Conservation (phyloP, 2,797 vertebrate species). For the Melanotaenia maccullochi region DNA sequence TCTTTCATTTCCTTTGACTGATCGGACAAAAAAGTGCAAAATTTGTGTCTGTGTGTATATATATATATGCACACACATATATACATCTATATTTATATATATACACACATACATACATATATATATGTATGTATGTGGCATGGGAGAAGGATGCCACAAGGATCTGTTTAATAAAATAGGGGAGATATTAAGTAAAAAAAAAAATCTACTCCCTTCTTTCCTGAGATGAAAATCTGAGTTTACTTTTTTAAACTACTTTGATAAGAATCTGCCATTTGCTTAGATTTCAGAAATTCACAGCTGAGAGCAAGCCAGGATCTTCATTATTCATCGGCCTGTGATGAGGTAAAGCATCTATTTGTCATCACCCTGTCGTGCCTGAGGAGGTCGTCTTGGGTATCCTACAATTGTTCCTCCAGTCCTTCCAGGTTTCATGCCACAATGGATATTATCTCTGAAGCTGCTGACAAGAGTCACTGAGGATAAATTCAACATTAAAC, state of each 20-base stretch:
- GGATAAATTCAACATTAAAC: slow-evolving; percentile 47
- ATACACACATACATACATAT: too few relatives aligned
- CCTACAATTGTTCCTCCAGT: slow-evolving; percentile 16
- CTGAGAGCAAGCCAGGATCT: slow-evolving; percentile 2
- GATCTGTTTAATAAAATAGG: neutral
- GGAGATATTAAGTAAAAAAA: neutral
- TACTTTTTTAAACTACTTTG: slow-evolving; percentile 21
- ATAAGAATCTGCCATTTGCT: slow-evolving; percentile 54
- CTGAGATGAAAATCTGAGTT: too few relatives aligned
- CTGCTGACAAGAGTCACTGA: slow-evolving; percentile 33
- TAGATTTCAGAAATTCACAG: slow-evolving; percentile 10
- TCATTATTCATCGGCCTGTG: slow-evolving; percentile 33
- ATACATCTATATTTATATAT: too few relatives aligned
- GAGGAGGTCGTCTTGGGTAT: slow-evolving; percentile 14
- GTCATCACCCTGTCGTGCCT: slow-evolving; percentile 3
- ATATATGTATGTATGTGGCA: neutral
- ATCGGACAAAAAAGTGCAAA: too few relatives aligned
- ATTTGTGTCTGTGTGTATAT: too few relatives aligned
- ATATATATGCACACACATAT: too few relatives aligned
- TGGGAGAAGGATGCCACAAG: neutral
- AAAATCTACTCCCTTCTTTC: neutral
- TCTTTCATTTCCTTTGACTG: too few relatives aligned
- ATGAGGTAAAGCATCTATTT: slow-evolving; percentile 2
- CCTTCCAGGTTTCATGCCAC: slow-evolving; percentile 9
- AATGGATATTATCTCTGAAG: slow-evolving; percentile 37